Base-by-base conservation (phyloP, 2,797 vertebrate genomes). In the Poliocrania exsul region DNA sequence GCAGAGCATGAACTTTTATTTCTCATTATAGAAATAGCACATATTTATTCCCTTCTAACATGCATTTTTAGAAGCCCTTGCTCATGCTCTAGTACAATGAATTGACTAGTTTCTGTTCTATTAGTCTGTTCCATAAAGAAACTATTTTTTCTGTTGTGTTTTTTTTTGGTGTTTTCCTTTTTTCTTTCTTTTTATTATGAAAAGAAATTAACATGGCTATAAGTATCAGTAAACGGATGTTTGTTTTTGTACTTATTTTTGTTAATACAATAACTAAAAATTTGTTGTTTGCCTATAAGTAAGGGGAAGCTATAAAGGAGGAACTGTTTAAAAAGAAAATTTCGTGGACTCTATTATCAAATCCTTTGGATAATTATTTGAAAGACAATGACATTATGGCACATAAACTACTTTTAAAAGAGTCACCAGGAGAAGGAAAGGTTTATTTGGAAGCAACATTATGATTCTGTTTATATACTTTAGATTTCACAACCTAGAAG, bases 21-120 rank as follows among this genome's bases (percentile, higher is more conserved):
- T 71, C 16, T 42, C 8, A 2, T 50, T 24, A 33, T 5, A 73
- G 18, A 77, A 95, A 82, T 29, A 5, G 5, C 33, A 85, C 7
- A 21, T 40, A 33, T 11, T 2, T 58, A 35, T 80, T 75, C 5
- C 19, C 16, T 58, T 90, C 28, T 42, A 58, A 83, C 37, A 37
- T 29, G 4, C 4, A 28, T 17, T 5, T 66, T 81, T 70, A 66
- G 28, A 37, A 1, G 1, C 2, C 7, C 9, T 49, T 5, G 2
- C 20, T 47, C 25, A 49, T 44, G 3, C 2, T 40, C 6, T 37
- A 8, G 0, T 12, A 37, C 15, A 50, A 16, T 50, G 21, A 72
- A 57, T 40, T 35, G 12, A 38, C 11, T 26, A 12, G 4, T 33
- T 84, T 71, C 8, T 79, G 3, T 79, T 72, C 23, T 49, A 54